Percentiles rank a stretch among this genome's conserved stretches.
Conservation (phyloP, 2,888 invertebrate genomes). For the Galeruca laticollis region DNA sequence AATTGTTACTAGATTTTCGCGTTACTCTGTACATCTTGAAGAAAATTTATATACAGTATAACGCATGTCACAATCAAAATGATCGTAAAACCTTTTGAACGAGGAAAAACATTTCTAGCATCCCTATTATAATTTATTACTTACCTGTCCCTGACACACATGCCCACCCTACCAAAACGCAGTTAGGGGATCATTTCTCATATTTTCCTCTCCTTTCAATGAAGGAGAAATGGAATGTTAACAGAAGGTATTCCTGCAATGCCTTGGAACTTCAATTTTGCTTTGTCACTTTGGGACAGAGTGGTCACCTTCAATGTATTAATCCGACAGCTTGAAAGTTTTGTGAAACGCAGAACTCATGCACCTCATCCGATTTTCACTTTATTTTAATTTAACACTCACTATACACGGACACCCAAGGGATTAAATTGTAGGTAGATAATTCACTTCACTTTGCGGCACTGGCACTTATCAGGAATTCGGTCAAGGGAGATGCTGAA, state of each 20-base stretch:
- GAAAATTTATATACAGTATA: too few relatives aligned
- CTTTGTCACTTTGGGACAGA: background rate
- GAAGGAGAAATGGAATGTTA: background rate
- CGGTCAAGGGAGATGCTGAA: background rate
- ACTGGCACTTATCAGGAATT: background rate
- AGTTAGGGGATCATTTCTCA: constrained; percentile 15
- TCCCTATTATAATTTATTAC: background rate
- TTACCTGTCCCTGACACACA: constrained; percentile 49
- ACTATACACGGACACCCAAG: background rate
- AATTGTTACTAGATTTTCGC: too few relatives aligned
- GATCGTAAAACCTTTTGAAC: background rate
- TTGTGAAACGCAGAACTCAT: background rate
- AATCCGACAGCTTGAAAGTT: background rate
- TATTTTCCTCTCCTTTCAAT: background rate
- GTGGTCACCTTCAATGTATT: background rate
- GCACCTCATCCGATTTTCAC: background rate
- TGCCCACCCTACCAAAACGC: constrained; percentile 39
- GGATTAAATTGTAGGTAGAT: background rate
- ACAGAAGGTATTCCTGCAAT: background rate
- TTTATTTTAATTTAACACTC: background rate
- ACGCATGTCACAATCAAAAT: too few relatives aligned
- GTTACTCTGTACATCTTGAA: too few relatives aligned
- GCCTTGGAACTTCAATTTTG: background rate
- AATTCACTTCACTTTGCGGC: background rate
- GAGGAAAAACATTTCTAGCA: constrained; percentile 4